Evolutionary conservation across 2,888 invertebrate species (phyloP), one percentile per base, ranked within the genome.

Genomic region (Drosophila prolongata): DNA sequence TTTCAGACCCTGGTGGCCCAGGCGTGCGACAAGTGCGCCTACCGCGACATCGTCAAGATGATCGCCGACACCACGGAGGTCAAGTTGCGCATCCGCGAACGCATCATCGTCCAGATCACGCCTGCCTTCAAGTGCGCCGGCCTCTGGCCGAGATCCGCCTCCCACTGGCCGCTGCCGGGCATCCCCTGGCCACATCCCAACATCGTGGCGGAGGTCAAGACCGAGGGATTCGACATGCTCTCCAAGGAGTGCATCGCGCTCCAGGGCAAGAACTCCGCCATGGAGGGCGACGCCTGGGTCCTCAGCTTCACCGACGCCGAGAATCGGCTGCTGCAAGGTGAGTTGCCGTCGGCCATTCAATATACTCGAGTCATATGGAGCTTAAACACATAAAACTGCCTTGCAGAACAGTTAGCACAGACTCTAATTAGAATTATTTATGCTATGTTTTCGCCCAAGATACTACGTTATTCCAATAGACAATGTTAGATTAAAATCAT

Each of bases 211-310:
- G 97, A 98, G 93, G 98, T 98, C 38, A 98, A 98, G 93, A 96
- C 97, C 6, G 98, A 98, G 93, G 98, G 98, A 3, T 98, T 99
- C 93, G 98, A 98, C 91, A 94, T 98, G 90, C 93, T 98, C 42
- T 98, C 97, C 34, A 97, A 97, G 92, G 97, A 98, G 92, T 96
- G 96, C 90, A 94, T 96, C 67, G 95, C 96, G n/a, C 91, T 96
- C 84, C 96, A 96, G 92, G 96, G 97, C 40, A 97, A 97, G 91
- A 96, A 97, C 91, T 96, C 96, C 3, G 96, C 96, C 3, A 97
- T 98, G 95, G 98, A 98, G 92, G 98, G 98, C 34, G 98, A 99
- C 92, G 98, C 98, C 43, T 98, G 98, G 98, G 97, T 97, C 70
- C 93, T 98, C 88, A 96, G 96, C 77, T 98, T 98, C 93, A 94